These are phyloP conservation scores for Piscicola geometra DNA, from an alignment of 2,888 invertebrate genomes.

Conservation along the genomic window DNA sequence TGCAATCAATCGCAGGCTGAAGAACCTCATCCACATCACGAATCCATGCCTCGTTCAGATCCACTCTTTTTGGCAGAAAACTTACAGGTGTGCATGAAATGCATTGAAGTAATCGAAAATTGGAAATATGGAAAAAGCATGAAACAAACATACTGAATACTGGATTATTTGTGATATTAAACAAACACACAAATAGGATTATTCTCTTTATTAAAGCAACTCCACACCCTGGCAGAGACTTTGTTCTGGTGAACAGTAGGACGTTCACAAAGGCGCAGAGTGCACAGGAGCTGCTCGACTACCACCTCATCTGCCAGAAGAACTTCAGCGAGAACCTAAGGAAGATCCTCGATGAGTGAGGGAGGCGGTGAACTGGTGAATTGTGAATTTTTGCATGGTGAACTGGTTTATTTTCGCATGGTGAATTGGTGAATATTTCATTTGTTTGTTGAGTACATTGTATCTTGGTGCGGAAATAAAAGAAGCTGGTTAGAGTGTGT, in stretches of 20 bases:
- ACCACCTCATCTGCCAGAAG: conserved; percentile 15
- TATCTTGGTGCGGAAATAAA: background rate
- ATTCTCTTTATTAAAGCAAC: background rate
- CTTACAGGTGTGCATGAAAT: conserved; percentile 23
- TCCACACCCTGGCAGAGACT: conserved; percentile 6
- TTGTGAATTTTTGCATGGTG: no score
- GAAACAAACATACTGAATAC: no score
- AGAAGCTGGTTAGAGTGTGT: no score
- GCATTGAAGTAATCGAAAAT: no score
- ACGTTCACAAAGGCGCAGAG: background rate
- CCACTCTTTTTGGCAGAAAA: conserved; percentile 28
- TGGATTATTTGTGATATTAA: no score
- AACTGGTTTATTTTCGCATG: no score
- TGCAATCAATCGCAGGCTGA: conserved; percentile 21
- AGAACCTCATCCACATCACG: conserved; percentile 20
- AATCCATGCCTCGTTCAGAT: conserved; percentile 32
- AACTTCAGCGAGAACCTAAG: conserved; percentile 28
- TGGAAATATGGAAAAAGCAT: no score
- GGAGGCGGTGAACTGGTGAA: background rate
- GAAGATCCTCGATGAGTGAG: conserved; percentile 30
- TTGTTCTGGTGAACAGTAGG: conserved; percentile 23
- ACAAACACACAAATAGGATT: no score
- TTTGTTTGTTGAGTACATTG: background rate
- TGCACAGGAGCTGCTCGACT: conserved; percentile 27
- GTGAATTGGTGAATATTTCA: no score